Conservation (phyloP, 2,888 invertebrate species). For the Dyspetes luteomarginatus region DNA sequence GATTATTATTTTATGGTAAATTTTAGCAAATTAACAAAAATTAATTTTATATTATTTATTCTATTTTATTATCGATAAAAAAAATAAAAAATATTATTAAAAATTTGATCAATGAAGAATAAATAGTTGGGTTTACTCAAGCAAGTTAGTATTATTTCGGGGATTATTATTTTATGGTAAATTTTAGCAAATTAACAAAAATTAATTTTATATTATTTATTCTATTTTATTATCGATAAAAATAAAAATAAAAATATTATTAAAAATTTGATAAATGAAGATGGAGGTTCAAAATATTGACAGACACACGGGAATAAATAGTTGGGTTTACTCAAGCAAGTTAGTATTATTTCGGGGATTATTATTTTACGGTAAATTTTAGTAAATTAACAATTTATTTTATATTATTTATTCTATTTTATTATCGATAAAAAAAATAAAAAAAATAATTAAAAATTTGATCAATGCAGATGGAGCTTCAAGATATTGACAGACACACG, state of each 20-base stretch:
- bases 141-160: constrained; percentile 92
- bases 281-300: constrained; percentile 94
- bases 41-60: neutral
- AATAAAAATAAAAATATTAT: too few species aligned
- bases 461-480: constrained; percentile 94
- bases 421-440: too few species aligned
- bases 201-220: neutral
- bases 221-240: too few species aligned
- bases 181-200: neutral
- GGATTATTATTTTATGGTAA: constrained; percentile 2
- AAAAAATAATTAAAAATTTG: too few species aligned
- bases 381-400: neutral
- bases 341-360: too few species aligned
- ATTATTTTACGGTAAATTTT: neutral
- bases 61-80: too few species aligned
- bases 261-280: too few species aligned
- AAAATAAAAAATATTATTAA: too few species aligned
- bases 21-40: neutral
- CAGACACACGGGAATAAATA: constrained; percentile 91
- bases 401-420: neutral
- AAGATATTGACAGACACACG: constrained; percentile 92
- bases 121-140: too few species aligned
- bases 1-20: constrained; percentile 3
- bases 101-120: too few species aligned
- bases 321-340: constrained; percentile 94